These are phyloP conservation scores for Cebus imitator DNA, from an alignment of 2,113 vertebrate genomes.

Conservation along the genomic window DNA sequence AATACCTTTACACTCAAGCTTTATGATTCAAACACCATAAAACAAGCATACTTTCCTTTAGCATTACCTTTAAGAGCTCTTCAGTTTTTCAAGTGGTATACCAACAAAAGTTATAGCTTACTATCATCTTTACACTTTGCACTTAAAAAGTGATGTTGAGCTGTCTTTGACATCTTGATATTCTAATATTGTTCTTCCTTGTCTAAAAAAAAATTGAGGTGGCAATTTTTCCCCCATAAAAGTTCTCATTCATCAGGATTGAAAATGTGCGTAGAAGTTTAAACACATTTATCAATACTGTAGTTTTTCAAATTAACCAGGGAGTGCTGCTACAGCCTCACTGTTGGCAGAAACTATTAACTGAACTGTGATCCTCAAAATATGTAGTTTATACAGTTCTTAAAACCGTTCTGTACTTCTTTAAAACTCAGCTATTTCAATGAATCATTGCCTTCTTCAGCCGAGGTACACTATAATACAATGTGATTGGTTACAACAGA, in stretches of 20 bases:
- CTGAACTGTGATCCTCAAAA: neutral
- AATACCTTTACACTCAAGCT: neutral
- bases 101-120: neutral
- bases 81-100: neutral
- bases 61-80: neutral
- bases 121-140: neutral
- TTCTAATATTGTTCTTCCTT: neutral
- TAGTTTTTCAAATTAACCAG: neutral
- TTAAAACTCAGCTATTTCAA: neutral
- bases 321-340: neutral
- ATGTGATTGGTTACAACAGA: neutral
- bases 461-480: neutral
- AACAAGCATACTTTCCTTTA: neutral
- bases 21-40: neutral
- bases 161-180: neutral
- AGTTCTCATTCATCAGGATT: neutral
- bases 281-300: neutral
- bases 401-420: neutral
- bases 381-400: neutral
- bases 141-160: neutral
- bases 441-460: neutral
- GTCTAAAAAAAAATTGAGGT: neutral
- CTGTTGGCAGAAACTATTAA: neutral
- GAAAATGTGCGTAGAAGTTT: neutral
- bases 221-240: neutral